A percentile compares a stretch with the other conserved stretches of the same genome.
Evolutionary conservation across 2,113 vertebrate species (phyloP).

Genomic region (Vombatus ursinus): DNA sequence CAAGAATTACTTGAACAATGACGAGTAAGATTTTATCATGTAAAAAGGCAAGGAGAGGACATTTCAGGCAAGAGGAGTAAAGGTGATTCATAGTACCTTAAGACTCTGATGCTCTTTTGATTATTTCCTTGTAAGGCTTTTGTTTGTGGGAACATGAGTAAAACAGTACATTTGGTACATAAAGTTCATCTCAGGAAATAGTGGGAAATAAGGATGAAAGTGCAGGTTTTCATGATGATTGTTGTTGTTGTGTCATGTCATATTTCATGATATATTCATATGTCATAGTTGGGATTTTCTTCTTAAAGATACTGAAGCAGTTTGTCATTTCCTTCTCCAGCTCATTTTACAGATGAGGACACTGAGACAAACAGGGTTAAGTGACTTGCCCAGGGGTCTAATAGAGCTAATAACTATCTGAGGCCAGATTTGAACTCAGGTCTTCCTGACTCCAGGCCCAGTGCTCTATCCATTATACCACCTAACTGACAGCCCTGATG

Average conservation of each 20-base stretch:
- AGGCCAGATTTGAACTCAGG: too few relatives aligned
- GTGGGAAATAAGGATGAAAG: not conserved
- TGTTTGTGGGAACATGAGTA: not conserved
- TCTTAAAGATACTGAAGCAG: too few relatives aligned
- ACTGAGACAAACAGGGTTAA: too few relatives aligned
- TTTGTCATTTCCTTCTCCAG: too few relatives aligned
- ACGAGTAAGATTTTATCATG: not conserved
- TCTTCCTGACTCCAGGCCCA: too few relatives aligned
- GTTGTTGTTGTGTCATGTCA: not conserved
- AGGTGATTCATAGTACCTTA: not conserved
- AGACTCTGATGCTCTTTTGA: not conserved
- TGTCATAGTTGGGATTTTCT: too few relatives aligned
- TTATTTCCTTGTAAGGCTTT: not conserved
- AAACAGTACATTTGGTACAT: not conserved
- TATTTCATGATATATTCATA: too few relatives aligned
- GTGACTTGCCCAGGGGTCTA: too few relatives aligned
- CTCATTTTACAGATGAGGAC: too few relatives aligned
- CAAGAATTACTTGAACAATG: not conserved
- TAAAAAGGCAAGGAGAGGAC: not conserved
- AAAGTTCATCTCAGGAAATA: not conserved
- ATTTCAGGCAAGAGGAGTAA: not conserved
- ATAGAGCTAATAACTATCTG: too few relatives aligned
- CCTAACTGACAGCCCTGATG: too few relatives aligned
- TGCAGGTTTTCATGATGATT: not conserved
- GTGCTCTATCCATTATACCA: too few relatives aligned